Percentiles rank a stretch among this genome's conserved stretches.
Conservation (phyloP, 1,140 invertebrate species). For the Lepidurus couesii region DNA sequence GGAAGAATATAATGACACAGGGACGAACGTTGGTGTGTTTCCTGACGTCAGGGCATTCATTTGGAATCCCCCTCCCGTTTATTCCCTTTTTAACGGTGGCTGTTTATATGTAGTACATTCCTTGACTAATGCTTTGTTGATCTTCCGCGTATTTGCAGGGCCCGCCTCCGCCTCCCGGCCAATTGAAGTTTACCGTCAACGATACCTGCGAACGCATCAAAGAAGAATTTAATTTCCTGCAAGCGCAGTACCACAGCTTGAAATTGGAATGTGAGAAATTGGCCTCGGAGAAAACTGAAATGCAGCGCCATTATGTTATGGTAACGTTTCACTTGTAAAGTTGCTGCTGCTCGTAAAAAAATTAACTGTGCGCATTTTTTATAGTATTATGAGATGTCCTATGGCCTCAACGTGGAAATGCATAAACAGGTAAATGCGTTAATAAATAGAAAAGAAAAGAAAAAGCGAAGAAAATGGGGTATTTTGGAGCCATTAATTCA, state of each 20-base stretch:
- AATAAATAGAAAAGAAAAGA: neutral
- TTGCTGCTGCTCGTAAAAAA: neutral
- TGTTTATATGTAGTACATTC: no score
- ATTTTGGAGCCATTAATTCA: neutral
- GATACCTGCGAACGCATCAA: slow-evolving; percentile 97
- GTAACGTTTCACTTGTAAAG: slow-evolving; percentile 47
- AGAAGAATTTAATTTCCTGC: slow-evolving; percentile 97
- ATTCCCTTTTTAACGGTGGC: no score
- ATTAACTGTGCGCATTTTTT: slow-evolving; percentile 48
- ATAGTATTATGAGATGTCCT: slow-evolving; percentile 99
- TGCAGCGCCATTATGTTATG: slow-evolving; percentile 96
- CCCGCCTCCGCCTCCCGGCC: slow-evolving; percentile 76
- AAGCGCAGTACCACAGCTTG: slow-evolving; percentile 87
- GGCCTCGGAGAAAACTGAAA: slow-evolving; percentile 93
- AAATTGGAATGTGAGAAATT: slow-evolving; percentile 74
- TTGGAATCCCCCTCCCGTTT: no score
- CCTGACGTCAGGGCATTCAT: no score
- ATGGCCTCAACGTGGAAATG: slow-evolving; percentile 98
- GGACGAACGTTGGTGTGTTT: no score
- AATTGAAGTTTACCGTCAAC: slow-evolving; percentile 91
- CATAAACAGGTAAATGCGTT: slow-evolving; percentile 86
- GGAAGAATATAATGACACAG: no score
- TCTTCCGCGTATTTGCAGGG: slow-evolving; percentile 58
- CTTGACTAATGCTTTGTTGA: neutral
- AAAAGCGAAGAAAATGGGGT: neutral